Conservation (phyloP, 2,113 vertebrate species). For the Australoheros scitulus region DNA sequence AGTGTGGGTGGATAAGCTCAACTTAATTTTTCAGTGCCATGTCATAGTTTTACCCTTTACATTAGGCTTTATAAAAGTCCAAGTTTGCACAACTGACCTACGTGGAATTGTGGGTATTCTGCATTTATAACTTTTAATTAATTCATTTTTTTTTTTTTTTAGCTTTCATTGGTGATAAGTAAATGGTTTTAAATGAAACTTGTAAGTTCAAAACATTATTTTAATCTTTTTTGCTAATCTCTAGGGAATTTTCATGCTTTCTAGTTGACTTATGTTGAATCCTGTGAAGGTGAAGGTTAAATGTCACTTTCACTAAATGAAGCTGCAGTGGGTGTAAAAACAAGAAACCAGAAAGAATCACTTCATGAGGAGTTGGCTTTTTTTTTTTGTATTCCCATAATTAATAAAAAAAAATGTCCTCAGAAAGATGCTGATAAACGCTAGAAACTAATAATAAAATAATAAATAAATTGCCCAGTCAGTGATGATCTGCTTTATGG, state of each 20-base stretch:
- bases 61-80: neutral
- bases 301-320: neutral
- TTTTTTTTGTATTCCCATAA: neutral
- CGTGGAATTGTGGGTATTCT: neutral
- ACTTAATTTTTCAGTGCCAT: neutral
- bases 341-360: neutral
- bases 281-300: neutral
- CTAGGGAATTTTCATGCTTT: neutral
- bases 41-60: constrained; percentile 10
- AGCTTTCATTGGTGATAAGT: neutral
- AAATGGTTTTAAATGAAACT: neutral
- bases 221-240: constrained; percentile 6
- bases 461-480: neutral
- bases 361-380: neutral
- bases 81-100: neutral
- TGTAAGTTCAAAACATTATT: neutral
- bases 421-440: neutral
- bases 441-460: neutral
- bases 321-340: neutral
- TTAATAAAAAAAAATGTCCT: neutral
- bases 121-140: neutral
- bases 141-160: no score
- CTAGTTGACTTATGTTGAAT: neutral
- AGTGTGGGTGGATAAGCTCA: constrained; percentile 1
- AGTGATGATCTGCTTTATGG: neutral